These are phyloP conservation scores for Didymodactylos carnosus DNA, from an alignment of 2,888 invertebrate genomes.

Conservation along the genomic window DNA sequence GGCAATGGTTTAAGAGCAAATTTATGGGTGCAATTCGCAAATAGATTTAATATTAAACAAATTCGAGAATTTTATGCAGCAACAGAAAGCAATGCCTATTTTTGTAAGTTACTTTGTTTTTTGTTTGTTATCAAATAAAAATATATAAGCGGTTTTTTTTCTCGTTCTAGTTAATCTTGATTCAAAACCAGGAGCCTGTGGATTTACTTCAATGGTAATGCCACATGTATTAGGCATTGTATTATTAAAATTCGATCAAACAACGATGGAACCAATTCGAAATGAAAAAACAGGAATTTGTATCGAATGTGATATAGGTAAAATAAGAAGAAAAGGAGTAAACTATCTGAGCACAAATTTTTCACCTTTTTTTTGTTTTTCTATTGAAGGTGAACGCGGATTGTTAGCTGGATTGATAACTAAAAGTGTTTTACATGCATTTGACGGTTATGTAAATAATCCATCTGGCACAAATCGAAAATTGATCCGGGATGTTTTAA, in stretches of 20 bases:
- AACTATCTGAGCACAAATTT: too few species aligned
- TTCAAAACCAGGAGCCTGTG: conserved; percentile 58
- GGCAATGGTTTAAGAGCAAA: conserved; percentile 83
- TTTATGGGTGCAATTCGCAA: conserved; percentile 72
- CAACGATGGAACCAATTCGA: conserved; percentile 73
- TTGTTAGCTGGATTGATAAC: conserved; percentile 88
- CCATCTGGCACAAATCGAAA: conserved; percentile 68
- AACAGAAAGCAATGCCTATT: conserved; percentile 61
- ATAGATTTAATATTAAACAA: conserved; percentile 58
- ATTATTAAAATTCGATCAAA: conserved; percentile 41
- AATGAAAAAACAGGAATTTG: conserved; percentile 54
- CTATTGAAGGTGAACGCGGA: too few species aligned
- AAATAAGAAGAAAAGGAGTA: too few species aligned
- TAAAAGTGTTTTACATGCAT: conserved; percentile 58
- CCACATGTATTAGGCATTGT: conserved; percentile 50
- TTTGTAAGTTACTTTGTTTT: conserved; percentile 46
- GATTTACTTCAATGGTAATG: conserved; percentile 63
- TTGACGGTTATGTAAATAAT: conserved; percentile 68
- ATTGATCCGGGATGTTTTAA: conserved; percentile 64
- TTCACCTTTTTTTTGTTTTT: too few species aligned
- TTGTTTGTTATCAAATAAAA: neutral
- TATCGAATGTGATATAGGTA: conserved; percentile 54
- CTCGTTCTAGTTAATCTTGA: conserved; percentile 14
- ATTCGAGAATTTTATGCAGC: conserved; percentile 89
- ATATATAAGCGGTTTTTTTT: neutral